phyloP scores from a whole-genome alignment of 2,888 invertebrate species.

The Lasioglossum leucozonium region DNA sequence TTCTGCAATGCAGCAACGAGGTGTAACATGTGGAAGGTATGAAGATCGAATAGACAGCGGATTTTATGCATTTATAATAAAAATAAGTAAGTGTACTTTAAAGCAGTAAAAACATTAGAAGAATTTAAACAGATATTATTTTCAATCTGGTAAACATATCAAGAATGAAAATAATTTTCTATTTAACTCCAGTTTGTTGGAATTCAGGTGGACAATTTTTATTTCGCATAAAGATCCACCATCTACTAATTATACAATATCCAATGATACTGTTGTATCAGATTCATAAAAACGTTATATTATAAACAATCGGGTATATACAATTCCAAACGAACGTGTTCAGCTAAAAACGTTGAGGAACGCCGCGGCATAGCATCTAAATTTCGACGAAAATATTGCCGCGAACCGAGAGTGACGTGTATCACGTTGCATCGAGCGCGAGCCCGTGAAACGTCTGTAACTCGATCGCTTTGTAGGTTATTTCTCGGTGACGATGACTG shows the following conservation, averaged over 20 bases:
- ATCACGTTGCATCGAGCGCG: neutral
- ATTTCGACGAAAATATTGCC: neutral
- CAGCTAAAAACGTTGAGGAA: neutral
- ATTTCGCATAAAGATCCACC: too few species aligned
- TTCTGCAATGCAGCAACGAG: conserved; percentile 87
- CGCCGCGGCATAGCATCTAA: neutral
- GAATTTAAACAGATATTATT: too few species aligned
- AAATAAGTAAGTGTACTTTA: too few species aligned
- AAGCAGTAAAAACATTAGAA: too few species aligned
- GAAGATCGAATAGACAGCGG: too few species aligned
- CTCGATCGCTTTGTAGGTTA: conserved; percentile 50
- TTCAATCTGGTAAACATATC: too few species aligned
- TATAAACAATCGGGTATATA: neutral
- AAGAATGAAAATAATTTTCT: too few species aligned
- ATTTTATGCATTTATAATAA: too few species aligned
- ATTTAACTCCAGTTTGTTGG: too few species aligned
- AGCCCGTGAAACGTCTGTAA: conserved; percentile 19
- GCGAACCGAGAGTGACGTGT: conserved; percentile 16
- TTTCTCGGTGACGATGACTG: conserved; percentile 7
- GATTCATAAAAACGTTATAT: neutral
- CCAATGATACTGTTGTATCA: neutral
- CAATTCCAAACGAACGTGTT: neutral
- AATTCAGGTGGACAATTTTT: too few species aligned
- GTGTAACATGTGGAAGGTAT: neutral
- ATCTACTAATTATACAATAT: neutral